Conservation (phyloP, 1,140 invertebrate genomes). For the Cotesia vestalis region DNA sequence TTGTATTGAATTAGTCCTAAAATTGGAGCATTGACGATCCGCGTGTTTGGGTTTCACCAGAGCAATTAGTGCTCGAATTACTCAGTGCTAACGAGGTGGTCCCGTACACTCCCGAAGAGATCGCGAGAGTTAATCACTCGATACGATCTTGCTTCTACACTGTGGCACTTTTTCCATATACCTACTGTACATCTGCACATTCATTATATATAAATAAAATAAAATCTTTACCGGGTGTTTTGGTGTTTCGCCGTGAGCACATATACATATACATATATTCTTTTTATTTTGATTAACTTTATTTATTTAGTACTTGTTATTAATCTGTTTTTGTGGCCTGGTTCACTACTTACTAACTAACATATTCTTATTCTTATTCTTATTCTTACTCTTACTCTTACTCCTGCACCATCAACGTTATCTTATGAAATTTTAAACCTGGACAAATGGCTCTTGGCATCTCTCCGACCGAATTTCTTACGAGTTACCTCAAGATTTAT, state of each 20-base stretch:
- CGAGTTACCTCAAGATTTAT: too few species aligned
- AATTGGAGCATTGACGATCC: not conserved
- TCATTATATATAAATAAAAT: not conserved
- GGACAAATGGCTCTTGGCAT: slow-evolving; percentile 1
- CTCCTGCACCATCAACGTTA: not conserved
- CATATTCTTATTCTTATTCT: too few species aligned
- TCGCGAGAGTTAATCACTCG: slow-evolving; percentile 59
- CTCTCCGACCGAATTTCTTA: slow-evolving; percentile 9
- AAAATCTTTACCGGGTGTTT: too few species aligned
- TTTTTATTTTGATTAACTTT: not conserved
- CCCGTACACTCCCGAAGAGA: slow-evolving; percentile 43
- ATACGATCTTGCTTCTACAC: slow-evolving; percentile 51
- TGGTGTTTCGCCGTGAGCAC: too few species aligned
- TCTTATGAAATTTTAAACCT: not conserved
- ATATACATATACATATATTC: not conserved
- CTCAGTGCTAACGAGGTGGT: slow-evolving; percentile 61
- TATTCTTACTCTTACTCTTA: too few species aligned
- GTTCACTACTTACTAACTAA: not conserved
- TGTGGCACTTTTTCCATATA: slow-evolving; percentile 4
- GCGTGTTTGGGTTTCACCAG: slow-evolving; percentile 34
- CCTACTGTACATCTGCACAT: not conserved
- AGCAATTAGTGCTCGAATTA: slow-evolving; percentile 63
- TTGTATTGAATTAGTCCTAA: too few species aligned
- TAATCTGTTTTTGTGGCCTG: not conserved
- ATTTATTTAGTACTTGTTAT: not conserved